Evolutionary conservation across 1,140 invertebrate species (phyloP), one percentile per base, ranked within the genome.

Genomic region (Lamellibrachia luymesi): DNA sequence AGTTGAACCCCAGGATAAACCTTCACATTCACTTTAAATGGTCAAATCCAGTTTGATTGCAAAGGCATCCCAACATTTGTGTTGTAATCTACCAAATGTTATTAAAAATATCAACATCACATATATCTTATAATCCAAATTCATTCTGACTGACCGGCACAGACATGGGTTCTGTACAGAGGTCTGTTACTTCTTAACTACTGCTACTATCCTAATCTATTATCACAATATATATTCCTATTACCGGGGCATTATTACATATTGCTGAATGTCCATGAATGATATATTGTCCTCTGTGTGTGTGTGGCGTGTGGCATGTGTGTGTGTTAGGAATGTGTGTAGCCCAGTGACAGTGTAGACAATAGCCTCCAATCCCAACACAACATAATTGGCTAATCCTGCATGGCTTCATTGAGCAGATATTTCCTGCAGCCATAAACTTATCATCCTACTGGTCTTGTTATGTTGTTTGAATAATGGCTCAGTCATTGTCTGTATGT

Each of bases 391-490:
- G 64, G 64, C 64, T 80, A 80, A 80, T 80, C 64, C 64, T 80
- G 64, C 13, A 80, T 22, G 13, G 64, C 0, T 22, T 80, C 64
- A 80, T 80, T 10, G 17, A 0, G 2, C 8, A 0, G 64, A 2
- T 80, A 22, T 80, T 80, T 80, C 64, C 64, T 80, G 7, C 13
- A 80, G 64, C 64, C 64, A 80, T 80, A 80, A 80, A 80, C 64
- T 80, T 80, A 22, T 17, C 64, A 80, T 13, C 51, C 13, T 38
- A 91, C 50, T 91, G 49, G 91, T 91, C 49, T 22, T 51, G 13
- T 91, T 17, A 22, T 50, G 91, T 91, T 91, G 27, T 91, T 91
- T 91, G 51, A 91, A 91, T 80, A 80, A 38, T 38, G 38, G 38
- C 38, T 38, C 1, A 38, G 38, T 38, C 38, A 38, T 38, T 38